phyloP scores from a whole-genome alignment of 2,113 vertebrate species.

The Mastomys natalensis region DNA sequence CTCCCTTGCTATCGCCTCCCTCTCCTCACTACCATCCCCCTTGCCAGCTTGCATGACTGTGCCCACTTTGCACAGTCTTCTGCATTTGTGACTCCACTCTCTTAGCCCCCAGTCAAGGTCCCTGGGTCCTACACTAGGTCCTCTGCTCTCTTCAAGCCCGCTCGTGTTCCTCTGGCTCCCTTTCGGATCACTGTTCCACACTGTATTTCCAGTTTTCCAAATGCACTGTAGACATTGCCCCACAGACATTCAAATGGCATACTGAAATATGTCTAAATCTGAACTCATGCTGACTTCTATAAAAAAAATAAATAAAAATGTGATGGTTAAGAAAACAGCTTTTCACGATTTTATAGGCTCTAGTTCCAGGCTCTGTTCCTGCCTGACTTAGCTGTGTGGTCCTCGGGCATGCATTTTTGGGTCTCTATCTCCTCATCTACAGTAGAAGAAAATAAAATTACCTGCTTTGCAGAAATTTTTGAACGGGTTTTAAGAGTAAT shows the following conservation, averaged over 20 bases:
- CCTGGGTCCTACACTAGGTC: background rate
- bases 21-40: background rate
- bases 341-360: background rate
- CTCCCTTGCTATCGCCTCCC: background rate
- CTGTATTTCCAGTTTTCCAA: background rate
- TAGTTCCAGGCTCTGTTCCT: background rate
- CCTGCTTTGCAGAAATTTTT: background rate
- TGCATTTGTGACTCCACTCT: background rate
- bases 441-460: slow-evolving; percentile 18
- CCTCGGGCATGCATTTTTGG: background rate
- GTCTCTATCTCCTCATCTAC: background rate
- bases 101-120: background rate
- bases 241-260: background rate
- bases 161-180: background rate
- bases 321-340: background rate
- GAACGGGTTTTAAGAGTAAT: background rate
- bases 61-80: background rate
- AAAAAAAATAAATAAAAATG: background rate
- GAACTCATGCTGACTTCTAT: background rate
- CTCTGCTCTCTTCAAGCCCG: background rate
- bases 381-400: background rate
- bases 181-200: background rate
- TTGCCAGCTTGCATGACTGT: background rate
- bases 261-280: background rate
- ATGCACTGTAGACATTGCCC: background rate